Conservation (phyloP, 2,888 invertebrate genomes). For the Tenthredo amoena region DNA sequence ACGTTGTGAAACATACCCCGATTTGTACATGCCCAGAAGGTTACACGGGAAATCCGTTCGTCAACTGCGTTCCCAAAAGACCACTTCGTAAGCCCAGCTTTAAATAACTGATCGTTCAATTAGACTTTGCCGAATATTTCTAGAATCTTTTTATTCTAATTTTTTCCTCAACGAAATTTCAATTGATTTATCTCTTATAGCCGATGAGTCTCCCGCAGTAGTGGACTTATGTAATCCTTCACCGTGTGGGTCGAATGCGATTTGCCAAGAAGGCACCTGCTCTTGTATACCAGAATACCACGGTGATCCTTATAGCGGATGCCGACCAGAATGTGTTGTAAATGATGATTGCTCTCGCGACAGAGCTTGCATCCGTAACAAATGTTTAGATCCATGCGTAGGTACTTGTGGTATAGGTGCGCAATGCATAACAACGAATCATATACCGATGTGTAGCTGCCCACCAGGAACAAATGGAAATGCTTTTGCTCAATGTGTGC, state of each 20-base stretch:
- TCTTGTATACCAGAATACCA: constrained; percentile 85
- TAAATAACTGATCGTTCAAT: constrained; percentile 24
- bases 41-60: constrained; percentile 86
- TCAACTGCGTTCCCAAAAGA: constrained; percentile 75
- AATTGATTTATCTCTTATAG: constrained; percentile 63
- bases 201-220: constrained; percentile 78
- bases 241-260: constrained; percentile 84
- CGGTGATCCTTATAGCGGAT: constrained; percentile 86
- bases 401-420: constrained; percentile 81
- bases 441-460: constrained; percentile 82
- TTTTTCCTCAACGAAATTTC: not conserved
- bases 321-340: constrained; percentile 87
- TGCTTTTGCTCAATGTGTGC: constrained; percentile 78
- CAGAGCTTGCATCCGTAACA: constrained; percentile 87
- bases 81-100: constrained; percentile 76
- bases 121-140: not conserved
- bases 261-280: constrained; percentile 85
- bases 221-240: constrained; percentile 82
- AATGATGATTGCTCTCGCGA: constrained; percentile 86
- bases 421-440: constrained; percentile 80
- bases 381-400: constrained; percentile 86
- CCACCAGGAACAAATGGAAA: constrained; percentile 79
- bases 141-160: not conserved
- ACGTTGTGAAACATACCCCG: constrained; percentile 85
- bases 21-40: constrained; percentile 85